phyloP scores from a whole-genome alignment of 2,113 vertebrate species.

The Pandion haliaetus region DNA sequence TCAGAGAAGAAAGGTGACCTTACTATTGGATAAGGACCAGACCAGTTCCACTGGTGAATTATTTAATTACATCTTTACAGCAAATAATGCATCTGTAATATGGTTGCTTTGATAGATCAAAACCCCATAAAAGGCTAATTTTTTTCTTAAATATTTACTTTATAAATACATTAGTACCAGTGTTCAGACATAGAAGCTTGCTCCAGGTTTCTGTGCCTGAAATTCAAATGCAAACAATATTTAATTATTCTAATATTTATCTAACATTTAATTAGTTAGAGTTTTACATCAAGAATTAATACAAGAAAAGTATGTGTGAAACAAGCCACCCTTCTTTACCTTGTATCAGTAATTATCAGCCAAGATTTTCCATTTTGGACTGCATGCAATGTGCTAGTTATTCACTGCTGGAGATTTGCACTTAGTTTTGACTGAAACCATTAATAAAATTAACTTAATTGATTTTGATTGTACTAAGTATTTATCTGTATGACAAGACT shows the following conservation, averaged over 20 bases:
- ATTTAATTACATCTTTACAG: neutral
- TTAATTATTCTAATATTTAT: neutral
- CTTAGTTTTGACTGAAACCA: neutral
- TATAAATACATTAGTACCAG: neutral
- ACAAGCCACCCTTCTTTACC: neutral
- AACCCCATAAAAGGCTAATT: neutral
- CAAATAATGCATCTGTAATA: neutral
- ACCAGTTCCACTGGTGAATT: neutral
- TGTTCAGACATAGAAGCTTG: neutral
- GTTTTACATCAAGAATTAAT: neutral
- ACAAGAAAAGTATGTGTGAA: neutral
- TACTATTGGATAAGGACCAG: neutral
- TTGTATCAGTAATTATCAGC: neutral
- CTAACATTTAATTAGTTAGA: neutral
- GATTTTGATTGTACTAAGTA: neutral
- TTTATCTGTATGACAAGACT: neutral
- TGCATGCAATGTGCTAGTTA: neutral
- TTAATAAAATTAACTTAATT: constrained; percentile 1
- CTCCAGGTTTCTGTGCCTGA: neutral
- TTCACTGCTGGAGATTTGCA: neutral
- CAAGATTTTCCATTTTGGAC: neutral
- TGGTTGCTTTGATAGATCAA: neutral
- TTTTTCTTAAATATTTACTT: constrained; percentile 9
- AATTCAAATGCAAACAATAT: neutral
- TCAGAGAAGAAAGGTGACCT: neutral